A percentile compares a stretch with the other conserved stretches of the same genome.
These are phyloP conservation scores for Petrocephalus sullivani DNA, from an alignment of 2,797 vertebrate species.

Conservation along the genomic window DNA sequence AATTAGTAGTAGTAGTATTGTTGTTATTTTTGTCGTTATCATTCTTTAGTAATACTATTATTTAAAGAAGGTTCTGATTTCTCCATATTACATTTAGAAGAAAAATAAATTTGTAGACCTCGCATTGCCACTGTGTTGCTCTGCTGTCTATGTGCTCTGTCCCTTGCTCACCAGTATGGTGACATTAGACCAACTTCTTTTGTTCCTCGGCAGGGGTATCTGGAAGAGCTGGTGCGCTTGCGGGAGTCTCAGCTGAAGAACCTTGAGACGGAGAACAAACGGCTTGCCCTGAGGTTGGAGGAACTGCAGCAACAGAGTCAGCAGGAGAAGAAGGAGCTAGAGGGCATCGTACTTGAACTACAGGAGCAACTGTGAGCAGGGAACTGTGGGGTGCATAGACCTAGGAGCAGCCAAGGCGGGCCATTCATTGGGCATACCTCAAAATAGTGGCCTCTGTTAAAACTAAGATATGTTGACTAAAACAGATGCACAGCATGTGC, in stretches of 20 bases:
- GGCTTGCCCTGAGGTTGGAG: slow-evolving; percentile 67
- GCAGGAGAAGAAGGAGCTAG: slow-evolving; percentile 76
- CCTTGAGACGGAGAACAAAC: slow-evolving; percentile 73
- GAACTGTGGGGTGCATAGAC: not conserved
- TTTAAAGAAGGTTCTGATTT: not conserved
- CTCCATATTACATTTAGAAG: not conserved
- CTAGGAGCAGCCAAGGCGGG: not conserved
- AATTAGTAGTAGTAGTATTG: not conserved
- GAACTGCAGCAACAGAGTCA: slow-evolving; percentile 73
- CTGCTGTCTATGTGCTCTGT: not conserved
- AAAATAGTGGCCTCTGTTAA: not conserved
- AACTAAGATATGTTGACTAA: not conserved
- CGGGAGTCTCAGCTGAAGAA: slow-evolving; percentile 81
- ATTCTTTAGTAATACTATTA: not conserved
- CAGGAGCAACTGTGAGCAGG: slow-evolving; percentile 78
- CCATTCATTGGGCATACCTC: not conserved
- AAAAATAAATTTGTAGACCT: not conserved
- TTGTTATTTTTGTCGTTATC: not conserved
- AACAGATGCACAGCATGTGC: not conserved
- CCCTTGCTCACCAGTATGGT: not conserved
- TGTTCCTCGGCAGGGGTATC: slow-evolving; percentile 61
- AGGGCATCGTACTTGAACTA: slow-evolving; percentile 76
- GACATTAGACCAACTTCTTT: not conserved
- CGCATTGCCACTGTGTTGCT: not conserved
- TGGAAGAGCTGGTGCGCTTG: slow-evolving; percentile 78